These are phyloP conservation scores for Neoscelio sp. DNA, from an alignment of 2,888 invertebrate species.

Conservation along the genomic window DNA sequence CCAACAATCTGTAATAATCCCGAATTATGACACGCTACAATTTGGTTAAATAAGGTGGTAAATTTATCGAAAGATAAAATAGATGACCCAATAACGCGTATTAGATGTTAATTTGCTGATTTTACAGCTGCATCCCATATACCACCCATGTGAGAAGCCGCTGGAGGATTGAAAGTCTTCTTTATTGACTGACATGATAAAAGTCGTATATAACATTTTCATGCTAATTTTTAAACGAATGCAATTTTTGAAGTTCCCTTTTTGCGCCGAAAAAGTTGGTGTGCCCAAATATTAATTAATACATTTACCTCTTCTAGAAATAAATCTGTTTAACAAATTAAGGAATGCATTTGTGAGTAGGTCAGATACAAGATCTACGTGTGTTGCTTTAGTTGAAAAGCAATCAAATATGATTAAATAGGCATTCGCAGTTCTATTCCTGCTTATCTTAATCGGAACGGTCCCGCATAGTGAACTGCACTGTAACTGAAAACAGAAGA, in stretches of 20 bases:
- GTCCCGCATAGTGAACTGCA: conserved; percentile 11
- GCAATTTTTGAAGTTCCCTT: not conserved
- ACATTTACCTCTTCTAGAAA: conserved; percentile 3
- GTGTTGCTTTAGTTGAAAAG: conserved; percentile 11
- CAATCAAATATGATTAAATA: conserved; percentile 20
- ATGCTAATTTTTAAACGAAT: not conserved
- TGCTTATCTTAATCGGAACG: conserved; percentile 3
- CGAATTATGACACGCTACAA: not conserved
- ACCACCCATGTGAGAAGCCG: not conserved
- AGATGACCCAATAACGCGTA: not conserved
- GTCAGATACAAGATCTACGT: conserved; percentile 20
- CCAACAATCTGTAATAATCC: no score
- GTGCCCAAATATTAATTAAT: not conserved
- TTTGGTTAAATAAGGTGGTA: not conserved
- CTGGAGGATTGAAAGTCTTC: not conserved
- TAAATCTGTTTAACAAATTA: conserved; percentile 7
- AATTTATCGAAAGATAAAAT: not conserved
- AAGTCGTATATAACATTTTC: not conserved
- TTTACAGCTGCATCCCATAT: not conserved
- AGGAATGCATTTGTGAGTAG: conserved; percentile 1
- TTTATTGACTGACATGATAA: not conserved
- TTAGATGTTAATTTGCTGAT: not conserved
- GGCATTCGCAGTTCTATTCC: conserved; percentile 13
- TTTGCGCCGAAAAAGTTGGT: conserved; percentile 2
- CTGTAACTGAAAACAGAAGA: not conserved